These are phyloP conservation scores for Xanthorhoe designata DNA, from an alignment of 2,888 invertebrate species.

Conservation along the genomic window DNA sequence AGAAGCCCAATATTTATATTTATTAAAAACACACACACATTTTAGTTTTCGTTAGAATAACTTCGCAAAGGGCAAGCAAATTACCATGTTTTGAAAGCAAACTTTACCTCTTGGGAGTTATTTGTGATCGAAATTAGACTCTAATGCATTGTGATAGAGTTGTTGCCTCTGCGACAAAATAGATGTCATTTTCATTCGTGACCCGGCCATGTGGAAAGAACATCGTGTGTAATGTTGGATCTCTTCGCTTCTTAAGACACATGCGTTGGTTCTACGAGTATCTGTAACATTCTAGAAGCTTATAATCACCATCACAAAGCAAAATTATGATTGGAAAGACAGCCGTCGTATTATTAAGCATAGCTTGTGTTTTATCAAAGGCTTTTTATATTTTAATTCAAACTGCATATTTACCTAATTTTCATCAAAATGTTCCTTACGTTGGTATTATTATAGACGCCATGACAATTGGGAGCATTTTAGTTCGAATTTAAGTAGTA, in stretches of 20 bases:
- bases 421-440: too few species aligned
- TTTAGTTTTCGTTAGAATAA: constrained; percentile 8
- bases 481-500: too few species aligned
- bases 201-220: constrained; percentile 46
- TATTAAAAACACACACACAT: constrained; percentile 15
- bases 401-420: too few species aligned
- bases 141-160: constrained; percentile 15
- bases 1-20: neutral
- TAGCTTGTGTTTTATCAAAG: too few species aligned
- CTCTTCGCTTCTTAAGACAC: neutral
- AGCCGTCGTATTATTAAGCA: too few species aligned
- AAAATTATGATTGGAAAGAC: neutral
- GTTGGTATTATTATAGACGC: too few species aligned
- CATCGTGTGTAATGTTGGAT: constrained; percentile 41
- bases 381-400: too few species aligned
- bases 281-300: neutral
- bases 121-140: constrained; percentile 10
- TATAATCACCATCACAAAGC: too few species aligned
- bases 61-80: constrained; percentile 9
- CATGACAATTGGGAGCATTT: too few species aligned
- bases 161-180: constrained; percentile 36
- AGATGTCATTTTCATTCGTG: constrained; percentile 52
- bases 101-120: constrained; percentile 6
- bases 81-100: constrained; percentile 29
- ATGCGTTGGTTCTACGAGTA: neutral